These are phyloP conservation scores for Synergus gifuensis DNA, from an alignment of 2,888 invertebrate genomes.

Conservation along the genomic window DNA sequence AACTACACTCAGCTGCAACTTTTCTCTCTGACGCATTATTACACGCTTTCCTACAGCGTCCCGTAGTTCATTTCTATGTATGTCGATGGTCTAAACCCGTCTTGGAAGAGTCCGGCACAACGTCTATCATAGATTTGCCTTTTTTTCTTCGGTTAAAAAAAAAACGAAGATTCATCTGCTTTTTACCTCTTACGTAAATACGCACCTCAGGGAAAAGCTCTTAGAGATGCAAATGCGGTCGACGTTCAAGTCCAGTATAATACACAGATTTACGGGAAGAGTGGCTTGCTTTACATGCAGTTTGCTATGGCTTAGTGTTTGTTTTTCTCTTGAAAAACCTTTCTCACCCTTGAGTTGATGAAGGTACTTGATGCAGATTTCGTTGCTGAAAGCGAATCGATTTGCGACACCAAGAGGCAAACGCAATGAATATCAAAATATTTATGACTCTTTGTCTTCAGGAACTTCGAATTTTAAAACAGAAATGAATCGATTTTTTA, in stretches of 20 bases:
- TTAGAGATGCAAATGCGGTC: slow-evolving; percentile 1
- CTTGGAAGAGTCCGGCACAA: too few relatives aligned
- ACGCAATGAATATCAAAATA: neutral
- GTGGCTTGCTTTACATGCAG: slow-evolving; percentile 5
- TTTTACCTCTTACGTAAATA: neutral
- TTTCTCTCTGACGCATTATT: too few relatives aligned
- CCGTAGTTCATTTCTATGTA: too few relatives aligned
- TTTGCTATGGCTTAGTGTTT: slow-evolving; percentile 3
- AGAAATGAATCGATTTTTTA: neutral
- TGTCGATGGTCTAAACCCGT: too few relatives aligned
- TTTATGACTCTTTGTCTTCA: neutral
- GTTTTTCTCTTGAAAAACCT: slow-evolving; percentile 7
- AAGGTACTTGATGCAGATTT: slow-evolving; percentile 3
- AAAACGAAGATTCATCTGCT: neutral
- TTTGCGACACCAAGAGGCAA: neutral
- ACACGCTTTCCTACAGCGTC: too few relatives aligned
- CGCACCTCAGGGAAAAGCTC: neutral
- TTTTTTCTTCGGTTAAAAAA: too few relatives aligned
- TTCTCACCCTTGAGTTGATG: neutral
- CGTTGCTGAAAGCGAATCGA: neutral
- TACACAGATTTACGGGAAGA: neutral
- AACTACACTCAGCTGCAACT: too few relatives aligned
- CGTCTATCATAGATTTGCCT: too few relatives aligned
- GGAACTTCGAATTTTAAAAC: neutral
- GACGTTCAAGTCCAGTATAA: neutral